Evolutionary conservation across 2,113 vertebrate genomes (phyloP), one percentile per base, ranked within the genome.

Genomic region (Montifringilla adamsi): DNA sequence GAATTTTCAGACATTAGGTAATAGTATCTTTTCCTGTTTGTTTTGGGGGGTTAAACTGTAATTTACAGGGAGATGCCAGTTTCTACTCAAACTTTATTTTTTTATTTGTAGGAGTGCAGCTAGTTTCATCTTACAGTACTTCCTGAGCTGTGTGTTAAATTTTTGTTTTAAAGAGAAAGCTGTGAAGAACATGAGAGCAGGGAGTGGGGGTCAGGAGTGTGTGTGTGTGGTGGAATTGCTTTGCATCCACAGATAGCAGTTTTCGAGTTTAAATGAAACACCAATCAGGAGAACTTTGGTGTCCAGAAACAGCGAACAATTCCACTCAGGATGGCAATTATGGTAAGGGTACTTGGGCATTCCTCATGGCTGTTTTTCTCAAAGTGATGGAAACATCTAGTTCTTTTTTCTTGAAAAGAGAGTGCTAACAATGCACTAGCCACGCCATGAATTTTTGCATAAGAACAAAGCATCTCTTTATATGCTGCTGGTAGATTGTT

Each of bases 1-100:
- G 81, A 78, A 75, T 96, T 95, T 96, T 97, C 95, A 96, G 95
- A 97, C 94, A 90, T 96, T 94, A 97, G 91, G 92, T 97, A 97
- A 97, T 95, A 78, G 35, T 89, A 77, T 74, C 13, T 91, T 96
- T 97, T 97, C 94, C 91, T 95, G 80, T 90, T 96, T 91, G 23
- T 91, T 94, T 86, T 66, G 15, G 50, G 41, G 37, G 1, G 1
- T 15, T 86, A 52, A 86, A 89, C 39, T 78, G 28, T 91, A 96
- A 91, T 92, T 95, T 93, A 84, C 43, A 90, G 20, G 18, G 28
- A 91, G 44, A 91, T 10, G 3, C 55, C 74, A 91, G 16, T 59
- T 93, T 94, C 91, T 87, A 77, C 66, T 35, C 46, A 77, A 87
- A 93, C 67, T 58, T 81, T 31, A 30, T 8, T 30, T 64, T 89